Evolutionary conservation across 2,113 vertebrate genomes (phyloP), one percentile per base, ranked within the genome.

Genomic region (Syngnathus floridae): DNA sequence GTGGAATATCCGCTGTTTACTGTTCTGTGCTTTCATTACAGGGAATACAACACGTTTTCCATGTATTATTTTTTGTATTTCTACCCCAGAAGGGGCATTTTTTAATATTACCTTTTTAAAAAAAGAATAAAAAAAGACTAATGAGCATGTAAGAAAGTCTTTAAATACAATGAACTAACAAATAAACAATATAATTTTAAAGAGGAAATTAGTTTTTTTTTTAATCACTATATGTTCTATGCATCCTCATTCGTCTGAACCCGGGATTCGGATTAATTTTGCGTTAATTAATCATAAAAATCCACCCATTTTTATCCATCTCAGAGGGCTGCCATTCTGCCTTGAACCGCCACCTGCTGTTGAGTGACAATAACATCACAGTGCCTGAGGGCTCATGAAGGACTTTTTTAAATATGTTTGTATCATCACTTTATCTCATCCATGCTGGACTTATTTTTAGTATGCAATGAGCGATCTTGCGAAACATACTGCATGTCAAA

Each of bases 21-120:
- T 17, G 31, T n/a, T 71, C 26, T 68, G 48, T 68, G 52, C 61
- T 69, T 70, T 80, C 62, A 74, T 67, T 67, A 68, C 79, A 82
- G 66, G 71, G 78, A 56, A 7, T 35, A 56, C 54, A 31, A 56
- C 13, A 36, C 38, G 55, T 48, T 66, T 71, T 69, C 43, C 41
- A 37, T 70, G 31, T 63, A 17, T 75, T 56, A 26, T 14, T 17
- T 55, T 55, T 7, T 54, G 26, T 31, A 54, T 54, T 56, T 56
- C 36, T 40, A 49, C 46, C 52, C 67, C 67, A 65, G 35, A 64
- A 8, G 67, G 37, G 51, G 72, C 59, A 31, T 17, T 36, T 21
- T 12, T 59, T 59, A 31, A 31, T 31, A 31, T 31, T 31, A 36
- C 10, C 38, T 38, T 19, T 36, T 59, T 16, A 16, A 56, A 22